Evolutionary conservation across 2,888 invertebrate species (phyloP).

Genomic region (Parasteatoda lunata): DNA sequence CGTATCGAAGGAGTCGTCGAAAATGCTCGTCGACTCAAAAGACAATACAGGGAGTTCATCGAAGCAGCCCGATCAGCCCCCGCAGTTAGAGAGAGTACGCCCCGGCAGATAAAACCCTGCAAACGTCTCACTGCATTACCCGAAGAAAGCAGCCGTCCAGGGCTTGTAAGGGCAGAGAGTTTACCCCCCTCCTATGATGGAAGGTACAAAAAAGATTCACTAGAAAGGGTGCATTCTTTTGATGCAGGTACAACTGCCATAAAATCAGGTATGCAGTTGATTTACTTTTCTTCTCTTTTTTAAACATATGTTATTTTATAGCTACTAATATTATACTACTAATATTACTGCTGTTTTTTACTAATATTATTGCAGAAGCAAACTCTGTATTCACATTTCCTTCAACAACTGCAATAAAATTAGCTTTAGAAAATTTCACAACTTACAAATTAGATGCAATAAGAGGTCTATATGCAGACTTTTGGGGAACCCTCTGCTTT

Average conservation of each 20-base stretch:
- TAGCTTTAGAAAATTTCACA: too few species aligned
- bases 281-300: too few species aligned
- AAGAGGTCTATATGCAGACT: too few species aligned
- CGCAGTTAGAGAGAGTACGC: not conserved
- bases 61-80: slow-evolving; percentile 78
- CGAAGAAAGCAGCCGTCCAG: slow-evolving; percentile 79
- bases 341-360: too few species aligned
- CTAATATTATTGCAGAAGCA: too few species aligned
- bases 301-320: too few species aligned
- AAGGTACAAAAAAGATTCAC: slow-evolving; percentile 80
- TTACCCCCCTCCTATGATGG: slow-evolving; percentile 86
- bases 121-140: not conserved
- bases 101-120: not conserved
- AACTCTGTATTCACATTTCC: too few species aligned
- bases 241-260: slow-evolving; percentile 82
- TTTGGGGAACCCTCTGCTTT: too few species aligned
- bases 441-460: too few species aligned
- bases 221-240: slow-evolving; percentile 88
- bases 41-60: slow-evolving; percentile 85
- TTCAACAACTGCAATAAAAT: too few species aligned
- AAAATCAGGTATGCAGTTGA: slow-evolving; percentile 69
- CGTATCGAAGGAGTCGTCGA: slow-evolving; percentile 96
- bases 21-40: slow-evolving; percentile 94
- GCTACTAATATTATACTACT: too few species aligned
- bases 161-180: slow-evolving; percentile 90